Evolutionary conservation across 2,113 vertebrate species (phyloP).

Genomic region (Pungitius pungitius): DNA sequence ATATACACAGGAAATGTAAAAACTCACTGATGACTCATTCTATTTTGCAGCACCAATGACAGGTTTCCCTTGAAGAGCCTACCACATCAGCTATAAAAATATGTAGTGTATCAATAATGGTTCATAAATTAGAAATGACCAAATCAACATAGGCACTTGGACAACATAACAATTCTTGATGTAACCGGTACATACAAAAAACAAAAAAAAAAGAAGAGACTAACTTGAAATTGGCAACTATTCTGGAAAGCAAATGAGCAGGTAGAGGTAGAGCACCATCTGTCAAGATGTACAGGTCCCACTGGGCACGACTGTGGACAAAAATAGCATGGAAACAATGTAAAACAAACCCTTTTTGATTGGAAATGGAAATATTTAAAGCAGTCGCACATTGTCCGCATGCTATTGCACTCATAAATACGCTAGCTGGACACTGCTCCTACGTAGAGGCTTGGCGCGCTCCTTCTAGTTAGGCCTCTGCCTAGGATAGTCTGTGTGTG

Average conservation of each 20-base stretch:
- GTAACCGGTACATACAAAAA: constrained; percentile 95
- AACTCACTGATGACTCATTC: constrained; percentile 70
- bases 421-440: constrained; percentile 83
- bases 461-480: constrained; percentile 67
- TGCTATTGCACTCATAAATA: constrained; percentile 87
- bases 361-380: constrained; percentile 71
- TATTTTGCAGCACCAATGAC: constrained; percentile 82
- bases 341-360: constrained; percentile 66
- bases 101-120: constrained; percentile 78
- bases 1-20: constrained; percentile 88
- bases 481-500: constrained; percentile 39
- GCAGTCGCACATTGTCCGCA: constrained; percentile 77
- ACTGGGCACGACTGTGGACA: constrained; percentile 75
- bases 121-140: constrained; percentile 94
- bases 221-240: constrained; percentile 83
- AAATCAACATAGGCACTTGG: constrained; percentile 85
- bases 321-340: constrained; percentile 77
- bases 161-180: constrained; percentile 87
- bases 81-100: constrained; percentile 78
- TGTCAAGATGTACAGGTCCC: constrained; percentile 84
- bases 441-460: constrained; percentile 73
- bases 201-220: constrained; percentile 60
- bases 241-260: constrained; percentile 79
- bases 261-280: constrained; percentile 95
- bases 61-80: constrained; percentile 78